Conservation (phyloP, 2,888 invertebrate genomes). For the Rhimphoctona megacephalus region DNA sequence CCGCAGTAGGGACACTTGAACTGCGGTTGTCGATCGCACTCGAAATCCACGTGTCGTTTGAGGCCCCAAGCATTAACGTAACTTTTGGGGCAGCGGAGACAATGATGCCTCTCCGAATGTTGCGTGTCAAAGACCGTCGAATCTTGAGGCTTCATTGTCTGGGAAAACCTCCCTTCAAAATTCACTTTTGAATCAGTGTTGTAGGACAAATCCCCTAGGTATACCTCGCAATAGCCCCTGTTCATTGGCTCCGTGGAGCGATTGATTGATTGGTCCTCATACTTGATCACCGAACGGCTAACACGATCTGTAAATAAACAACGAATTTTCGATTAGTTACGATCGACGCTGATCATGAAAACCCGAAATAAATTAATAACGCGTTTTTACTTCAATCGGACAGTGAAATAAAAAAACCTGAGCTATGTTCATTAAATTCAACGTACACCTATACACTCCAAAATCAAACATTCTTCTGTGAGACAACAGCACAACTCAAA, state of each 20-base stretch:
- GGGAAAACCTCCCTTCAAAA: conserved; percentile 53
- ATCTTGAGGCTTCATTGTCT: conserved; percentile 68
- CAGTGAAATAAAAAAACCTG: background rate
- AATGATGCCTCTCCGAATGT: conserved; percentile 73
- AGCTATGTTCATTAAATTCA: background rate
- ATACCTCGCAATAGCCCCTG: conserved; percentile 32
- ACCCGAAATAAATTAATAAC: conserved; percentile 31
- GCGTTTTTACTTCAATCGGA: background rate
- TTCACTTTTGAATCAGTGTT: background rate
- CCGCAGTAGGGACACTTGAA: conserved; percentile 80
- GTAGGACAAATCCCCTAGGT: background rate
- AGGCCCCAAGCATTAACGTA: conserved; percentile 81
- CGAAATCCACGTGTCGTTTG: conserved; percentile 84
- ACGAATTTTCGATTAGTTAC: conserved; percentile 42
- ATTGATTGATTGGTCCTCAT: conserved; percentile 58
- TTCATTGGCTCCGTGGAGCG: conserved; percentile 47
- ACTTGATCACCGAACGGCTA: conserved; percentile 41
- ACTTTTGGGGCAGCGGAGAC: conserved; percentile 79
- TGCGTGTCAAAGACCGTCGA: conserved; percentile 38
- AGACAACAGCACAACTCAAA: background rate
- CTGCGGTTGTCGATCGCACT: conserved; percentile 84
- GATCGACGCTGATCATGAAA: conserved; percentile 15
- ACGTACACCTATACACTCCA: background rate
- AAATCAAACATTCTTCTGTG: background rate
- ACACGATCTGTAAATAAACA: conserved; percentile 58